Conservation (phyloP, 2,888 invertebrate genomes). For the Chalcosyrphus nemorum region DNA sequence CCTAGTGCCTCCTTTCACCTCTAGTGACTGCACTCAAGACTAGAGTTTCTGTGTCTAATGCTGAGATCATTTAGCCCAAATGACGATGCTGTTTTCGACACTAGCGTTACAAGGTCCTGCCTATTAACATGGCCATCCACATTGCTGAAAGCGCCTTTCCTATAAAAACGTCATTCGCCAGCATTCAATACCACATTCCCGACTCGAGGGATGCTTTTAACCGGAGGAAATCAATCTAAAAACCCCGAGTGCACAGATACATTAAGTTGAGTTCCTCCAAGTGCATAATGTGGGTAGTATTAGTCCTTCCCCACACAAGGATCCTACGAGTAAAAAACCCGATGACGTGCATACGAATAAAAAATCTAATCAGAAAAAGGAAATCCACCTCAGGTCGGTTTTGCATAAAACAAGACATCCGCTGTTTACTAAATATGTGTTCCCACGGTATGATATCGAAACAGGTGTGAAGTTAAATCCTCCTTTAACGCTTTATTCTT, state of each 20-base stretch:
- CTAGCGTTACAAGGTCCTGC: too few relatives aligned
- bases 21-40: too few relatives aligned
- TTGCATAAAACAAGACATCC: not conserved
- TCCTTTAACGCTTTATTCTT: too few relatives aligned
- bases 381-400: not conserved
- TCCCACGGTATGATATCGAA: not conserved
- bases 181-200: too few relatives aligned
- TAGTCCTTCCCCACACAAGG: not conserved
- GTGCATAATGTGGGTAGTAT: not conserved
- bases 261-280: not conserved
- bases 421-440: not conserved
- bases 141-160: too few relatives aligned
- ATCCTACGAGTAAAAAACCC: not conserved
- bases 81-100: too few relatives aligned
- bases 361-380: not conserved
- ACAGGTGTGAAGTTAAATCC: not conserved
- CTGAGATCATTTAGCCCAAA: too few relatives aligned
- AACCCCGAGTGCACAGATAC: not conserved
- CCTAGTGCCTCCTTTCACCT: too few relatives aligned
- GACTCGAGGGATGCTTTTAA: too few relatives aligned
- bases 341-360: constrained; percentile 12
- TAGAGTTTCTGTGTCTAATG: too few relatives aligned
- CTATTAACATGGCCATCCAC: too few relatives aligned
- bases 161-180: too few relatives aligned
- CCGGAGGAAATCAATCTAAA: not conserved